Percentiles rank a stretch among this genome's conserved stretches.
phyloP scores from a whole-genome alignment of 64 coral and sea anemone genomes.

The Montipora capricornis region DNA sequence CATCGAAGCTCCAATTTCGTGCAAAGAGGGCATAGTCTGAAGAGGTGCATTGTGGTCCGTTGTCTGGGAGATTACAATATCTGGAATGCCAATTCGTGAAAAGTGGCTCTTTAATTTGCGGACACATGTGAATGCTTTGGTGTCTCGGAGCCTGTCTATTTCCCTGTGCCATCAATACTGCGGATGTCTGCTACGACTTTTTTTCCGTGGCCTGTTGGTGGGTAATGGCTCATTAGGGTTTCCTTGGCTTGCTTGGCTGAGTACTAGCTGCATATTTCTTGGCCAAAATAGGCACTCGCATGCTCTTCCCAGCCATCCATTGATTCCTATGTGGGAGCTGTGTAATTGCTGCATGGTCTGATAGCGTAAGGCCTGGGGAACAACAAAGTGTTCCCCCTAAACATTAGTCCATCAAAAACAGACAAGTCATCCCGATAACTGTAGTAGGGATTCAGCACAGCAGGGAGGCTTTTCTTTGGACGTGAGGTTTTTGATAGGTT shows the following conservation, averaged over 20 bases:
- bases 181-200: slow-evolving; percentile 16
- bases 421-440: slow-evolving; percentile 54
- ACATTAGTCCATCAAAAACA: slow-evolving; percentile 34
- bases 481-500: no score
- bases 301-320: slow-evolving; percentile 62
- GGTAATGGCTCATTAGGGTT: slow-evolving; percentile 17
- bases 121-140: slow-evolving; percentile 22
- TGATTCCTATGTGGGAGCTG: slow-evolving; percentile 49
- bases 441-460: slow-evolving; percentile 39
- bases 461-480: slow-evolving; percentile 2
- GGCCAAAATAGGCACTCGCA: slow-evolving; percentile 38
- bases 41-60: slow-evolving; percentile 38
- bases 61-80: slow-evolving; percentile 34
- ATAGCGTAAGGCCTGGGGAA: slow-evolving; percentile 19
- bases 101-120: slow-evolving; percentile 59
- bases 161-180: slow-evolving; percentile 57
- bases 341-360: slow-evolving; percentile 10
- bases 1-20: slow-evolving; percentile 37
- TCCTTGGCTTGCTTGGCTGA: neutral
- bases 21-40: slow-evolving; percentile 8
- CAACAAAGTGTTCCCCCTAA: slow-evolving; percentile 59
- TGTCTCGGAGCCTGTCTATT: slow-evolving; percentile 34
- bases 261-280: neutral
- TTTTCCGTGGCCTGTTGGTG: slow-evolving; percentile 34
- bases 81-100: slow-evolving; percentile 45